phyloP scores from a whole-genome alignment of 2,888 invertebrate species.

The Nemotelus pantherinus region DNA sequence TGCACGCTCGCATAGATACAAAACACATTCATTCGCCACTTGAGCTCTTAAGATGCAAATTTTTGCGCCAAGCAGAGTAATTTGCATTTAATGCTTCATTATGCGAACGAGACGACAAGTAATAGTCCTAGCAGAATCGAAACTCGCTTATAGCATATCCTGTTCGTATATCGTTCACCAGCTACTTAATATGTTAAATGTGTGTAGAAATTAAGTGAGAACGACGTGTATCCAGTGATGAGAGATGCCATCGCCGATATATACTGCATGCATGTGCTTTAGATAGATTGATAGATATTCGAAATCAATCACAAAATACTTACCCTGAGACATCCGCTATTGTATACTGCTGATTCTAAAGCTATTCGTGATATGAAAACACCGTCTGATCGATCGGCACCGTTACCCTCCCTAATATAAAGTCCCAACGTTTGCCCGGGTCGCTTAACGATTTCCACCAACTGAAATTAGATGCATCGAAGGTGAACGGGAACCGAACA shows the following conservation, averaged over 20 bases:
- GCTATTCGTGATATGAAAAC: constrained; percentile 97
- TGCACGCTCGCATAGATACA: neutral
- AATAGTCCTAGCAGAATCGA: neutral
- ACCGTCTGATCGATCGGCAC: constrained; percentile 92
- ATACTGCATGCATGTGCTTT: constrained; percentile 4
- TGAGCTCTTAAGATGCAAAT: constrained; percentile 25
- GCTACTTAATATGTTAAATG: too few relatives aligned
- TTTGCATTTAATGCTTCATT: constrained; percentile 39
- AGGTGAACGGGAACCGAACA: neutral
- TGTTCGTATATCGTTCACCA: neutral
- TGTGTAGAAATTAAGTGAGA: too few relatives aligned
- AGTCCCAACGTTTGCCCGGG: constrained; percentile 98
- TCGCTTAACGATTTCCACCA: constrained; percentile 98
- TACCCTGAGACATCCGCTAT: constrained; percentile 93
- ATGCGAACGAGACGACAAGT: constrained; percentile 2
- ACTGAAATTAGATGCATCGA: constrained; percentile 64
- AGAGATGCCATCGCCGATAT: neutral
- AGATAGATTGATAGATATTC: neutral
- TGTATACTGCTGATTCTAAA: constrained; percentile 94
- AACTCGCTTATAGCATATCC: neutral
- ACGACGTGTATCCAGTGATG: too few relatives aligned
- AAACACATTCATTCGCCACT: neutral
- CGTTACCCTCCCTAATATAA: constrained; percentile 99
- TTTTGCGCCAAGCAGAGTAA: neutral
- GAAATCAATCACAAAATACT: constrained; percentile 45